phyloP scores from a whole-genome alignment of 2,113 vertebrate genomes.

The Tupaia chinensis region DNA sequence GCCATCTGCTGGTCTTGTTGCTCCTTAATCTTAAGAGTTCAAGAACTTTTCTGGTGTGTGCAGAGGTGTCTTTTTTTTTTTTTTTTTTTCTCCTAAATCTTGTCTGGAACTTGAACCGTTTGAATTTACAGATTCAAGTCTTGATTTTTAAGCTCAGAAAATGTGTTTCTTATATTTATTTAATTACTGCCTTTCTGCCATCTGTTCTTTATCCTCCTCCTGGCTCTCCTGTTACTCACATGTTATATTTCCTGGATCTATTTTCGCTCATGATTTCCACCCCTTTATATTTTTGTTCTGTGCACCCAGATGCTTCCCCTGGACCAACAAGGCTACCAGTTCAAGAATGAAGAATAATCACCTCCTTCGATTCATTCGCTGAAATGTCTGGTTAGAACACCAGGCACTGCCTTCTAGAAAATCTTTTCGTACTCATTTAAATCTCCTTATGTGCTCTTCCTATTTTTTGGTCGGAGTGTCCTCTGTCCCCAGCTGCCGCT shows the following conservation, averaged over 20 bases:
- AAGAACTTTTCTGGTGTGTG: background rate
- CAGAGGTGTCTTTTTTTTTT: conserved; percentile 1
- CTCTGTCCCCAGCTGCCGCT: background rate
- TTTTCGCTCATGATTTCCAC: background rate
- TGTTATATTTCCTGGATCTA: background rate
- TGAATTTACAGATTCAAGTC: conserved; percentile 40
- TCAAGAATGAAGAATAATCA: background rate
- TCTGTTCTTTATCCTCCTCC: conserved; percentile 17
- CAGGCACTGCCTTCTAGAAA: background rate
- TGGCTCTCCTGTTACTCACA: background rate
- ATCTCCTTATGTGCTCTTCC: background rate
- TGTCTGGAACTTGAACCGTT: background rate
- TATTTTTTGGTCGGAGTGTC: background rate
- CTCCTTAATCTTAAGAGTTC: background rate
- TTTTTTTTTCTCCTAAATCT: conserved; percentile 56
- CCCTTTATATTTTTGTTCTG: conserved; percentile 12
- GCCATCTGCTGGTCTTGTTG: background rate
- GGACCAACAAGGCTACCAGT: background rate
- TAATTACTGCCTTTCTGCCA: conserved; percentile 41
- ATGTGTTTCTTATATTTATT: background rate
- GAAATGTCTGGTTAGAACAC: background rate
- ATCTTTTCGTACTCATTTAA: background rate
- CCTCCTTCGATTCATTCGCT: background rate
- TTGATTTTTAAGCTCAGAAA: conserved; percentile 49
- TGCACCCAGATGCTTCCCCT: background rate